These are phyloP conservation scores for Lasioglossum morio DNA, from an alignment of 2,888 invertebrate genomes.

Conservation along the genomic window DNA sequence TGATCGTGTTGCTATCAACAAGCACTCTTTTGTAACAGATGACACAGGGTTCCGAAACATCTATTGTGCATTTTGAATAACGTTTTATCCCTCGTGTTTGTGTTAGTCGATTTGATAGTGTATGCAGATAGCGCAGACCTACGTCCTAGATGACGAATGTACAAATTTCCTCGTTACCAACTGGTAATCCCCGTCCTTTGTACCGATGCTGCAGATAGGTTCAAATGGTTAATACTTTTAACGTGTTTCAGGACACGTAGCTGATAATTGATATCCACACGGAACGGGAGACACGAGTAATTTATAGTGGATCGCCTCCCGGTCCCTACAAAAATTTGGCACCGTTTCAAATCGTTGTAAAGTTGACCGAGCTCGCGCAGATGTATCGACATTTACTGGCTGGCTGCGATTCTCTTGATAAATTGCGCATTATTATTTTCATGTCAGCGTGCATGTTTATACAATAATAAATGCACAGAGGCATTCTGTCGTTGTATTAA, in stretches of 20 bases:
- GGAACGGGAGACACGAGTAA: constrained; percentile 54
- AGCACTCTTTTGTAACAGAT: background rate
- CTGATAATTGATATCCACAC: constrained; percentile 67
- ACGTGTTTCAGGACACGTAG: constrained; percentile 49
- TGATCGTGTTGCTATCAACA: background rate
- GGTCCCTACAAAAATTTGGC: constrained; percentile 67
- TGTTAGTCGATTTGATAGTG: background rate
- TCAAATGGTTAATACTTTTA: constrained; percentile 43
- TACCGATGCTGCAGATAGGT: background rate
- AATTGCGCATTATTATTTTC: constrained; percentile 69
- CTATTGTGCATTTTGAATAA: background rate
- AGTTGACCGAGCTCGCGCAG: constrained; percentile 64
- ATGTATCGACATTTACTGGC: constrained; percentile 70
- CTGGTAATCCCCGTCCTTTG: background rate
- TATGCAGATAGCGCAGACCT: background rate
- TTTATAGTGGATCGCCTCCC: constrained; percentile 61
- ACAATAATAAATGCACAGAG: constrained; percentile 34
- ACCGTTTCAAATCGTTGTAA: constrained; percentile 70
- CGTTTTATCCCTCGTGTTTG: background rate
- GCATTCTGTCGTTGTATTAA: background rate
- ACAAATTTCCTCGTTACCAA: background rate
- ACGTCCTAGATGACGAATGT: background rate
- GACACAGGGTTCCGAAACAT: background rate
- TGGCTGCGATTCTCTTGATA: constrained; percentile 65
- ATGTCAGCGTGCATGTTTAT: constrained; percentile 47